Evolutionary conservation across 2,888 invertebrate species (phyloP).

Genomic region (Drosophila niveifrons): DNA sequence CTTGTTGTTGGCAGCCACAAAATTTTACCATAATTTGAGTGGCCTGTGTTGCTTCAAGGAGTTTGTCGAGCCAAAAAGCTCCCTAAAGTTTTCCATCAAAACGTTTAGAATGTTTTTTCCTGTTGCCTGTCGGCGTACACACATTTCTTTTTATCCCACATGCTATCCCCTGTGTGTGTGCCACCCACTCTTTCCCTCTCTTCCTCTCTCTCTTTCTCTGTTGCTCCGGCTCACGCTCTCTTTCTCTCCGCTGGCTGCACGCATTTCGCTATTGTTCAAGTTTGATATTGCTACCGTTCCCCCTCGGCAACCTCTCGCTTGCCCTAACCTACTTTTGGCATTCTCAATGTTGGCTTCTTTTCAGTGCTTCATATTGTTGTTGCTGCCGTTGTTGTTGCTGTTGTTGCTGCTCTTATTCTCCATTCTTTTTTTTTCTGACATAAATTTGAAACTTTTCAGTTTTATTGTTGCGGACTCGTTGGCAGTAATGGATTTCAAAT

Average conservation of each 20-base stretch:
- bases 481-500: conserved; percentile 80
- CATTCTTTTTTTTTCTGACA: conserved; percentile 64
- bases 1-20: conserved; percentile 43
- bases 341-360: conserved; percentile 71
- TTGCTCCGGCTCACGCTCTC: neutral
- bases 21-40: conserved; percentile 59
- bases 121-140: conserved; percentile 66
- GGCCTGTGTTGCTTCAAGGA: conserved; percentile 59
- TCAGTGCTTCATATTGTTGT: conserved; percentile 54
- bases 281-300: conserved; percentile 38
- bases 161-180: conserved; percentile 33
- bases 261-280: conserved; percentile 77
- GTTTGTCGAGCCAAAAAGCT: conserved; percentile 61
- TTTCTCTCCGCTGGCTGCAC: conserved; percentile 47
- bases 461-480: conserved; percentile 79
- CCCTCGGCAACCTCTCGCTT: conserved; percentile 19
- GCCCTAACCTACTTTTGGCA: conserved; percentile 72
- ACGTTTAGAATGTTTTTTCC: conserved; percentile 74
- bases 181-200: neutral
- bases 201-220: too few species aligned
- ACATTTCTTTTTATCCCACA: conserved; percentile 55
- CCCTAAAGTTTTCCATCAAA: conserved; percentile 70
- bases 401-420: conserved; percentile 35
- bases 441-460: conserved; percentile 81
- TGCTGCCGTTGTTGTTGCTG: conserved; percentile 6